These are phyloP conservation scores for Apodemia mormo DNA, from an alignment of 2,888 invertebrate genomes.

Conservation along the genomic window DNA sequence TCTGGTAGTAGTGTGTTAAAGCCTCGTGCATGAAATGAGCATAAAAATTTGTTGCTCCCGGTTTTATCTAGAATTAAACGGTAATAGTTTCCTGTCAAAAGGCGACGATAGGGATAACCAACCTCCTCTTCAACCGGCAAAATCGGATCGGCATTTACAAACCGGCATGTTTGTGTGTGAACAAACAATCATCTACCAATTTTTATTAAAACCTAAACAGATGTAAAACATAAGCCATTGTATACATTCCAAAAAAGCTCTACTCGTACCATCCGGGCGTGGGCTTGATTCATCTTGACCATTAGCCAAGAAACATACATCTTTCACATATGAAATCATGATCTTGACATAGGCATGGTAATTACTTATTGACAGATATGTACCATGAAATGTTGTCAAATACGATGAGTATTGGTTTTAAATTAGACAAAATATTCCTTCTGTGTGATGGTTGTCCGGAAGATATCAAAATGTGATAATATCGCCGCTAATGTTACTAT, in stretches of 20 bases:
- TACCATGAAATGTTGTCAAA: neutral
- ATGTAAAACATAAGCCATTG: neutral
- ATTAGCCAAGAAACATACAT: constrained; percentile 53
- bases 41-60: too few species aligned
- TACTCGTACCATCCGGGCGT: constrained; percentile 26
- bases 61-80: too few species aligned
- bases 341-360: constrained; percentile 28
- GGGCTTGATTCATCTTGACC: constrained; percentile 56
- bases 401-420: constrained; percentile 19
- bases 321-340: constrained; percentile 41
- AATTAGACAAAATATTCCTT: neutral
- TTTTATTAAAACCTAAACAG: neutral
- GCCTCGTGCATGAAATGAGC: too few species aligned
- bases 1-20: too few species aligned
- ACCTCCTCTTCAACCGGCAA: too few species aligned
- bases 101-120: too few species aligned
- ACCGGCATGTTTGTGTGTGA: too few species aligned
- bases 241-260: constrained; percentile 15
- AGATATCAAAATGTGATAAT: too few species aligned
- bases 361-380: constrained; percentile 19
- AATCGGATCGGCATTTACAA: neutral
- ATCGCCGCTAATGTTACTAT: too few species aligned
- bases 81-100: too few species aligned
- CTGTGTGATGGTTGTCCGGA: neutral
- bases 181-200: neutral